Conservation (phyloP, 2,113 vertebrate species). For the Mobula birostris region DNA sequence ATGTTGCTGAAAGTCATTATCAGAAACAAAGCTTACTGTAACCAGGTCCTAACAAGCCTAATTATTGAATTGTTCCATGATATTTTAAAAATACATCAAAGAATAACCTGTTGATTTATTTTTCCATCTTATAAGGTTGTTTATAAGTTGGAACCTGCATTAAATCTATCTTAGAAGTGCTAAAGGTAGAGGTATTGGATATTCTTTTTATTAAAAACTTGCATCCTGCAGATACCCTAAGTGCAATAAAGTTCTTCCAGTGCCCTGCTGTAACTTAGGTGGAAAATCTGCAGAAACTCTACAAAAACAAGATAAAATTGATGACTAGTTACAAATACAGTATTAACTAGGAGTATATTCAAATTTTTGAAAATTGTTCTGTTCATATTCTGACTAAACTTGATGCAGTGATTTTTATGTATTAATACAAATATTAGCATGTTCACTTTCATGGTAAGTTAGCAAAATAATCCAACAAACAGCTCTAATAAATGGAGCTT, state of each 20-base stretch:
- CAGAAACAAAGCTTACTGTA: background rate
- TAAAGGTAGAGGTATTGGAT: background rate
- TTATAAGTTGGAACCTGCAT: background rate
- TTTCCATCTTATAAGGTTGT: background rate
- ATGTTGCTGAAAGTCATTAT: background rate
- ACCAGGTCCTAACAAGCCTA: background rate
- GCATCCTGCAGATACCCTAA: background rate
- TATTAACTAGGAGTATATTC: background rate
- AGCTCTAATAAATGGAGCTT: background rate
- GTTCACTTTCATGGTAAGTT: background rate
- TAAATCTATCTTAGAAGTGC: background rate
- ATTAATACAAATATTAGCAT: background rate
- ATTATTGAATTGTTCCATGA: background rate
- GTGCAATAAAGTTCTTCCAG: too few species aligned
- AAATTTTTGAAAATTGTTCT: background rate
- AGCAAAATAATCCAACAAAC: background rate
- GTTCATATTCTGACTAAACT: background rate
- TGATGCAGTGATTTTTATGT: background rate
- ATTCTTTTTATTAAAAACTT: background rate
- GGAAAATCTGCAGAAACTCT: background rate
- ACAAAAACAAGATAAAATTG: background rate
- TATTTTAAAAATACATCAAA: background rate
- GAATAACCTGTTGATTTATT: background rate
- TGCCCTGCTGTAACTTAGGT: background rate
- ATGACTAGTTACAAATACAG: background rate